phyloP scores from a whole-genome alignment of 2,797 vertebrate species.

The Acrocephalus scirpaceus region DNA sequence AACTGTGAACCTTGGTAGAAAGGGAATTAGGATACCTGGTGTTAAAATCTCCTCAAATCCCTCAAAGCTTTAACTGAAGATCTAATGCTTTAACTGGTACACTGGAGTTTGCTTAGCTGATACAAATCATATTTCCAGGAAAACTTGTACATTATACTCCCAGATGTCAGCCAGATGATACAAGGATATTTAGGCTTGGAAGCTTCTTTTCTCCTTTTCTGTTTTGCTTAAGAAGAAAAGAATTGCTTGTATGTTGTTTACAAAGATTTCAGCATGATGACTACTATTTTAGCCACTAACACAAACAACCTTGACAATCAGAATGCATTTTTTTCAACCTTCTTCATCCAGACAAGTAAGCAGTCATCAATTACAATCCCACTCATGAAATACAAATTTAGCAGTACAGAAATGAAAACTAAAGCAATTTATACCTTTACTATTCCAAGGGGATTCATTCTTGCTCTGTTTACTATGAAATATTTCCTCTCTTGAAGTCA shows the following conservation, averaged over 20 bases:
- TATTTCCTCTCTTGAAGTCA: constrained; percentile 74
- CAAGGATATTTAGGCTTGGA: constrained; percentile 44
- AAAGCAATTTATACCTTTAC: constrained; percentile 79
- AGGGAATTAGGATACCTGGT: constrained; percentile 60
- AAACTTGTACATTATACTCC: constrained; percentile 22
- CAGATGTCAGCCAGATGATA: constrained; percentile 42
- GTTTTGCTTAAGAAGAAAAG: constrained; percentile 61
- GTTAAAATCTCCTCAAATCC: constrained; percentile 55
- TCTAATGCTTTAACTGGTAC: constrained; percentile 9
- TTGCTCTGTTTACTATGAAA: constrained; percentile 73
- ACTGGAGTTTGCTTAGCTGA: constrained; percentile 38
- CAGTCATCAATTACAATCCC: constrained; percentile 74
- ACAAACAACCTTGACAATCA: constrained; percentile 75
- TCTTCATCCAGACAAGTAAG: constrained; percentile 70
- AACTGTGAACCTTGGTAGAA: constrained; percentile 47
- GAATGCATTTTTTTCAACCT: constrained; percentile 65
- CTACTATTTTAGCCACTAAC: constrained; percentile 72
- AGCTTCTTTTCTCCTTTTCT: constrained; percentile 47
- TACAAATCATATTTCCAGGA: constrained; percentile 41
- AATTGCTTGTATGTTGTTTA: constrained; percentile 53
- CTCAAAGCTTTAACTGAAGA: constrained; percentile 43
- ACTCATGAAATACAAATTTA: constrained; percentile 78
- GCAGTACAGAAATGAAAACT: constrained; percentile 75
- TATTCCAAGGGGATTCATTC: constrained; percentile 75
- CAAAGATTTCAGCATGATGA: constrained; percentile 54